Evolutionary conservation across 2,888 invertebrate species (phyloP).

Genomic region (Pecten maximus): DNA sequence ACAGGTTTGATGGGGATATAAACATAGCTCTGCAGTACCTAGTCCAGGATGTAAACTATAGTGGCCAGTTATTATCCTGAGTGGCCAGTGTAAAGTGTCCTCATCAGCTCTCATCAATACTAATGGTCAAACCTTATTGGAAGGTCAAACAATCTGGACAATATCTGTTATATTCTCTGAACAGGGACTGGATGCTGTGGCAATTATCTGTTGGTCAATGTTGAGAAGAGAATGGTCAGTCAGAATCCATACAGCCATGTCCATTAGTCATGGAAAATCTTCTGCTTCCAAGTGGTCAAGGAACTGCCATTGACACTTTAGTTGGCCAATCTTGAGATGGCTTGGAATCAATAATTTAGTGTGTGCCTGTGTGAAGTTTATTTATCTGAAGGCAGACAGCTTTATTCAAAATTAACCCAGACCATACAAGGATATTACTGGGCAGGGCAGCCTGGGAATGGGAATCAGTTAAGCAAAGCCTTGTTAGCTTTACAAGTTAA

Average conservation of each 20-base stretch:
- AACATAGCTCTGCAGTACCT: background rate
- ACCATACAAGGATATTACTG: background rate
- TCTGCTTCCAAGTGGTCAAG: background rate
- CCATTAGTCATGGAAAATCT: background rate
- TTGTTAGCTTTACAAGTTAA: background rate
- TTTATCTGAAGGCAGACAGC: background rate
- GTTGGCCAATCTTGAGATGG: background rate
- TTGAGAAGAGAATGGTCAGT: background rate
- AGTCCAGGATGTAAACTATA: background rate
- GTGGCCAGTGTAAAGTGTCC: background rate
- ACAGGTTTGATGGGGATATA: conserved; percentile 20
- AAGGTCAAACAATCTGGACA: background rate
- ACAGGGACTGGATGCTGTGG: background rate
- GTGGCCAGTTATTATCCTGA: background rate
- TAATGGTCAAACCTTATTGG: background rate
- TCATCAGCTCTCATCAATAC: background rate
- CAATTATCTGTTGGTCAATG: background rate
- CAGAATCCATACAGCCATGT: background rate
- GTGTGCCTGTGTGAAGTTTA: background rate
- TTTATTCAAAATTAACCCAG: background rate
- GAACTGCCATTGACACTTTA: background rate
- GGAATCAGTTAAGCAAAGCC: background rate
- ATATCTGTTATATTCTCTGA: background rate
- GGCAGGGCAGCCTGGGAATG: background rate
- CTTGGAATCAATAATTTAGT: background rate